These are phyloP conservation scores for Nestor notabilis DNA, from an alignment of 2,113 vertebrate genomes.

Conservation along the genomic window DNA sequence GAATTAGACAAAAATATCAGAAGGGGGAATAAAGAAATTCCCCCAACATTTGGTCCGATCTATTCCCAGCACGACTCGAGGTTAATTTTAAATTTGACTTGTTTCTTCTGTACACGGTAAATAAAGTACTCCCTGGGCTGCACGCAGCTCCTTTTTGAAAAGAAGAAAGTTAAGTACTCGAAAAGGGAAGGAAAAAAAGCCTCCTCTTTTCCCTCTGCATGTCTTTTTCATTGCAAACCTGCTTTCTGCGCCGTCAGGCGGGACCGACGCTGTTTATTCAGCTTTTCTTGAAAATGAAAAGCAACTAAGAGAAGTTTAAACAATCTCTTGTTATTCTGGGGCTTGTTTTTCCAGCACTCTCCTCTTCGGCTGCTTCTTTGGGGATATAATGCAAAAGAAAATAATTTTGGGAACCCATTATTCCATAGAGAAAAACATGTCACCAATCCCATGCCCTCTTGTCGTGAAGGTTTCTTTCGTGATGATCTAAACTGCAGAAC, in stretches of 20 bases:
- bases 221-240: slow-evolving; percentile 45
- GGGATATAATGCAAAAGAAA: slow-evolving; percentile 45
- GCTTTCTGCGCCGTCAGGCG: slow-evolving; percentile 55
- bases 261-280: slow-evolving; percentile 83
- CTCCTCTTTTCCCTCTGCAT: not conserved
- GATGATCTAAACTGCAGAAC: not conserved
- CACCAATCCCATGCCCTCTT: slow-evolving; percentile 18
- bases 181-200: not conserved
- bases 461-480: not conserved
- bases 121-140: not conserved
- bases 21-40: not conserved
- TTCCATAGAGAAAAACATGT: slow-evolving; percentile 43
- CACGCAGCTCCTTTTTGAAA: not conserved
- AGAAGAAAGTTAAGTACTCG: not conserved
- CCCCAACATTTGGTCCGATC: slow-evolving; percentile 51
- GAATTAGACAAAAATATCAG: slow-evolving; percentile 53
- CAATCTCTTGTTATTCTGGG: slow-evolving; percentile 81
- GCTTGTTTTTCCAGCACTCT: slow-evolving; percentile 59
- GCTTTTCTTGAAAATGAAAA: slow-evolving; percentile 85
- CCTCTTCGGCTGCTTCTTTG: slow-evolving; percentile 9
- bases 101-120: slow-evolving; percentile 38
- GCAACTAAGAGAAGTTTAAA: slow-evolving; percentile 84
- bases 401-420: slow-evolving; percentile 45
- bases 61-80: slow-evolving; percentile 52
- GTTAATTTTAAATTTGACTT: slow-evolving; percentile 66